Conservation (phyloP, 2,888 invertebrate species). For the Tetheella fluctuosa region DNA sequence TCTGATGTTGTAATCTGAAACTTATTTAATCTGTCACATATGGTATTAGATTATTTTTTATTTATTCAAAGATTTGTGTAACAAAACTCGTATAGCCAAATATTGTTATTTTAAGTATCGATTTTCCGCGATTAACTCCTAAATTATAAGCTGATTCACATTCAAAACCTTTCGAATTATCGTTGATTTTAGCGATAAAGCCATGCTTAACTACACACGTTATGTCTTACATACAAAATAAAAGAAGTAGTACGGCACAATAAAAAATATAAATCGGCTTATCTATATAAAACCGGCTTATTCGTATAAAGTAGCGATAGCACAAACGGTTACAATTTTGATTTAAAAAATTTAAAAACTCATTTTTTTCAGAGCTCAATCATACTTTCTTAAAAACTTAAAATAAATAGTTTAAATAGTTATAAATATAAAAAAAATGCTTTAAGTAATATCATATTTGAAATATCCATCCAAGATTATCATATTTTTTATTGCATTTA, state of each 20-base stretch:
- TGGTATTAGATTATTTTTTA: slow-evolving; percentile 40
- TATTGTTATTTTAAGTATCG: slow-evolving; percentile 52
- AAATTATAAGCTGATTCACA: slow-evolving; percentile 51
- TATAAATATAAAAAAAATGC: no score
- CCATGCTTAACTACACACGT: slow-evolving; percentile 56
- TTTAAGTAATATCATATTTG: no score
- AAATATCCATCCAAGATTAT: no score
- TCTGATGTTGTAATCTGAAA: slow-evolving; percentile 9
- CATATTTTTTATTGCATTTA: no score
- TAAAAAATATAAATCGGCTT: slow-evolving; percentile 83
- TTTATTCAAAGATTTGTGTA: slow-evolving; percentile 33
- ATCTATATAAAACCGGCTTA: slow-evolving; percentile 82
- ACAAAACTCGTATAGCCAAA: slow-evolving; percentile 39
- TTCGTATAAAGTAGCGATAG: slow-evolving; percentile 66
- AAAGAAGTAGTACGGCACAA: slow-evolving; percentile 72
- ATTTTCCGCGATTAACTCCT: slow-evolving; percentile 45
- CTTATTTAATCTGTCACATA: slow-evolving; percentile 13
- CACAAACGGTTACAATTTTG: slow-evolving; percentile 33
- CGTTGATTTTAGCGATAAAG: slow-evolving; percentile 66
- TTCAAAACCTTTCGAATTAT: slow-evolving; percentile 52
- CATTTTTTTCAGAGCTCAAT: neutral
- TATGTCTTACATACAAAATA: slow-evolving; percentile 67
- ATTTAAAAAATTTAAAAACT: neutral
- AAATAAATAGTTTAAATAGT: no score
- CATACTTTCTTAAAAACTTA: neutral